Base-by-base conservation (phyloP, 2,888 invertebrate genomes). In the Hyposoter dolosus region DNA sequence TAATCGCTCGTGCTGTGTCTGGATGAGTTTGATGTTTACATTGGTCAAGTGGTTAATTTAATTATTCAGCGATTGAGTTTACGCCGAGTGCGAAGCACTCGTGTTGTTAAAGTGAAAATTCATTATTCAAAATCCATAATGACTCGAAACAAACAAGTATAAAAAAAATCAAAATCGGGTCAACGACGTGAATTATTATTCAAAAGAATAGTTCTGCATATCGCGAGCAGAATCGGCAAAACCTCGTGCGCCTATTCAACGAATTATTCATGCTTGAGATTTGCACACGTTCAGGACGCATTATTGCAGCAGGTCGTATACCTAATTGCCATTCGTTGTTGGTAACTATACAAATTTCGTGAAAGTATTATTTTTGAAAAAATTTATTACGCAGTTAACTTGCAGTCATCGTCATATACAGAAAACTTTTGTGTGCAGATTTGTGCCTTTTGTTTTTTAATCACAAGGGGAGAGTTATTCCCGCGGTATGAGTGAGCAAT, bases 381-480 rank as follows among this genome's bases (percentile, higher is more conserved):
- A 66, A 50, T 76, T 65, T 35, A 76, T 76, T 47, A 47, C 47
- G 28, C 65, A 56, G n/a, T 53, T 56, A 12, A 72, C 15, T 40
- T 23, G 43, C 53, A n/a, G 72, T 19, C 3, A 32, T 53, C 23
- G n/a, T 19, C 23, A 19, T 35, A 19, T 9, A 19, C 9, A 2
- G 7, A 32, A 15, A 35, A 56, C 53, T 60, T 60, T 28, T 15
- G 60, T 60, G 40, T 60, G 60, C 23, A 60, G 28, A 75, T 60
- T 43, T 17, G 28, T 60, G 15, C 19, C 32, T 60, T 75, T 50
- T 40, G 32, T 66, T 66, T 53, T 45, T n/a, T 0, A 72, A 50
- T 32, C 43, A 63, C 43, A 28, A 45, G 23, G 75, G 75, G 45
- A 75, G 45, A 32, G 76, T 47, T 17, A n/a, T 47, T 50, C 47